Base-by-base conservation (phyloP, 1,140 invertebrate species). In the Penaeus japonicus region DNA sequence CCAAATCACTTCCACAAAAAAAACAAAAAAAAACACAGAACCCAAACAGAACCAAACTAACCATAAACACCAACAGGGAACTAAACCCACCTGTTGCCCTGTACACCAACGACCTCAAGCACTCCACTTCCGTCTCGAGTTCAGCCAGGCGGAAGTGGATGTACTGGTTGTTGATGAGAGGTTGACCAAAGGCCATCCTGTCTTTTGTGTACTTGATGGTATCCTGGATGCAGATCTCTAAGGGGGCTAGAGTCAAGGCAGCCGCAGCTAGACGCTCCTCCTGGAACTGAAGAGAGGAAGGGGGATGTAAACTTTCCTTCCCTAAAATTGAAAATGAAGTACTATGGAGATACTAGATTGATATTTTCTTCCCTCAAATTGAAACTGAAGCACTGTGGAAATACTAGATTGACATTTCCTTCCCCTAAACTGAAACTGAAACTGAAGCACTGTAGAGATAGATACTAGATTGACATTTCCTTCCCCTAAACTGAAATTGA, bases 191-290 rank as follows among this genome's bases (percentile, higher is more conserved):
- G 0, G 98, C 95, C 93, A 99, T 99, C 55, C 98, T 95, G 93
- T 99, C 97, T 79, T 97, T 92, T 0, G 98, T 93, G 93, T 99
- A 99, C 92, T 98, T 98, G 0, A 96, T 95, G 1, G 98, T 97
- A 94, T 99, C 98, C 91, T 99, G 96, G 15, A 99, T 92, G 73
- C 96, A 96, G 94, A 17, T 98, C 98, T 92, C 95, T 96, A 92
- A 99, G 97, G 92, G 99, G 99, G 12, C 97, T 97, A 84, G 95
- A 95, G 98, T 99, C 99, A 20, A 98, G 97, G 92, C 99, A 96
- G 93, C 98, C 98, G 92, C 99, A 99, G 80, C 98, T 98, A 89
- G 95, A 95, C 3, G 98, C 97, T 94, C 93, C 92, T 87, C 79
- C 77, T 91, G 89, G 54, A 90, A 91, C 90, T 90, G 54, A 12